These are phyloP conservation scores for Crotalus helleri DNA, from an alignment of 2,113 vertebrate genomes.

Conservation along the genomic window DNA sequence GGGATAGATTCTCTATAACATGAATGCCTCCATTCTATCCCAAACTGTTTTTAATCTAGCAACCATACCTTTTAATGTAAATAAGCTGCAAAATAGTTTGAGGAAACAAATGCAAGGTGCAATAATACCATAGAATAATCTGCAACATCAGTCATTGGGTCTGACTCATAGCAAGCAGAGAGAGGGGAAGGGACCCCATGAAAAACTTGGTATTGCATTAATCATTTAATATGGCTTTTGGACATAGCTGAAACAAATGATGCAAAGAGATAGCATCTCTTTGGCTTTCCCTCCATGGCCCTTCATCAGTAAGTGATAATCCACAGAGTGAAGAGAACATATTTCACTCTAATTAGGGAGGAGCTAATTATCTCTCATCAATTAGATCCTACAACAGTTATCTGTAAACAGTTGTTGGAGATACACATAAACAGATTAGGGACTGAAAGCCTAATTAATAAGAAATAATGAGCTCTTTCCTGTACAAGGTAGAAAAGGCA, in stretches of 20 bases:
- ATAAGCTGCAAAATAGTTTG: background rate
- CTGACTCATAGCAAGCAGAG: slow-evolving; percentile 21
- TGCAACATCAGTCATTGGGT: slow-evolving; percentile 40
- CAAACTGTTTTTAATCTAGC: background rate
- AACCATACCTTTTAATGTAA: slow-evolving; percentile 1
- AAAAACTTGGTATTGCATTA: slow-evolving; percentile 47
- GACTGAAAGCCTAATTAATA: slow-evolving; percentile 72
- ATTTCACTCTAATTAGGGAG: slow-evolving; percentile 69
- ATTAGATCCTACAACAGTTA: slow-evolving; percentile 68
- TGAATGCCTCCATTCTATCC: background rate
- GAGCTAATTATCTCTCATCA: slow-evolving; percentile 67
- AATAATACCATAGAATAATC: background rate
- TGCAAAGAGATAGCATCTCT: slow-evolving; percentile 34
- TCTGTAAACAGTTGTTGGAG: slow-evolving; percentile 70
- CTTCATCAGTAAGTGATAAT: slow-evolving; percentile 64
- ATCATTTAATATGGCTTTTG: slow-evolving; percentile 69
- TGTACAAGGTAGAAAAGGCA: slow-evolving; percentile 40
- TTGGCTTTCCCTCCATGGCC: slow-evolving; percentile 58
- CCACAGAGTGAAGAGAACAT: slow-evolving; percentile 57
- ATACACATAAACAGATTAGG: slow-evolving; percentile 64
- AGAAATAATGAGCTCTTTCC: slow-evolving; percentile 65
- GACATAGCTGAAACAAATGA: slow-evolving; percentile 70
- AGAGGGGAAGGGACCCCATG: background rate
- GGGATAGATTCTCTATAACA: background rate
- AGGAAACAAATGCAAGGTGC: background rate